These are phyloP conservation scores for Standfussiana lucernea DNA, from an alignment of 2,888 invertebrate species.

Conservation along the genomic window DNA sequence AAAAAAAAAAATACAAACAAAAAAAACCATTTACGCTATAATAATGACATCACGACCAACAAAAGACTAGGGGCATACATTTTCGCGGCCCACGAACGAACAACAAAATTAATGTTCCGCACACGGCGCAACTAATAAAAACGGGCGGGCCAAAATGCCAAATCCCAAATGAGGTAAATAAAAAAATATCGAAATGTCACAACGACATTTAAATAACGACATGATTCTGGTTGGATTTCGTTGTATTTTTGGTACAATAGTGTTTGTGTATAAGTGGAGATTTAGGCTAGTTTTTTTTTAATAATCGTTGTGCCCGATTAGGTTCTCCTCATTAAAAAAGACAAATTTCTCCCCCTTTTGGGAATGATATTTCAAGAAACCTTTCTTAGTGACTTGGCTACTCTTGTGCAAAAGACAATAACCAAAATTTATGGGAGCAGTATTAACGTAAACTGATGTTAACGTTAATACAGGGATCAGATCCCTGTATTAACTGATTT, in stretches of 20 bases:
- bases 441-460: too few species aligned
- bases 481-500: too few species aligned
- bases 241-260: constrained; percentile 7
- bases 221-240: constrained; percentile 32
- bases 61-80: constrained; percentile 75
- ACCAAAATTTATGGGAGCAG: too few species aligned
- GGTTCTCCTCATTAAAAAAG: too few species aligned
- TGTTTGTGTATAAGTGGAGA: not conserved
- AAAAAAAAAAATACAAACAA: constrained; percentile 27
- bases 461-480: too few species aligned
- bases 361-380: too few species aligned
- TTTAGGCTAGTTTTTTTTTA: not conserved
- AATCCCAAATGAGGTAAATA: constrained; percentile 89
- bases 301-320: not conserved
- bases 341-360: too few species aligned
- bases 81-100: constrained; percentile 71
- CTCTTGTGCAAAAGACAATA: too few species aligned
- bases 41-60: constrained; percentile 66
- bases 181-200: constrained; percentile 85
- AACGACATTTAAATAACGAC: constrained; percentile 79
- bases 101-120: constrained; percentile 89
- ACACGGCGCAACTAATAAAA: constrained; percentile 86
- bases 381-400: not conserved
- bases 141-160: constrained; percentile 85
- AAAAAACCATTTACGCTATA: constrained; percentile 59